Conservation (phyloP, 1,140 invertebrate species). For the Trichoplusia ni region DNA sequence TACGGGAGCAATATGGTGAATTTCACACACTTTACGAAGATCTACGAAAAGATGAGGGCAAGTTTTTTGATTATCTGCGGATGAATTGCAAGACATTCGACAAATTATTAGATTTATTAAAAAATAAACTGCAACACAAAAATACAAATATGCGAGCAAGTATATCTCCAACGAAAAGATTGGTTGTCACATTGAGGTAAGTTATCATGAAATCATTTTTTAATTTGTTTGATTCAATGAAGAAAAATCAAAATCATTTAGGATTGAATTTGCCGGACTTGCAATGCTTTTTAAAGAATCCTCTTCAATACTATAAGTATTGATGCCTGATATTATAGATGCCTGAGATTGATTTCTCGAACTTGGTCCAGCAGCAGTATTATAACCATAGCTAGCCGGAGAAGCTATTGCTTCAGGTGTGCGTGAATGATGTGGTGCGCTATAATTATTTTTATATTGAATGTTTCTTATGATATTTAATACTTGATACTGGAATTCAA, state of each 20-base stretch:
- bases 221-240: background rate
- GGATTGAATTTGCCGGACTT: background rate
- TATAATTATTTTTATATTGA: conserved; percentile 27
- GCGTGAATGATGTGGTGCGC: background rate
- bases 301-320: background rate
- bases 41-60: background rate
- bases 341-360: background rate
- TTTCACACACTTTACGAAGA: conserved; percentile 1
- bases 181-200: background rate
- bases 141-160: background rate
- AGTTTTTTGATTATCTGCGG: background rate
- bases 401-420: background rate
- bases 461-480: conserved; percentile 32
- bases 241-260: background rate
- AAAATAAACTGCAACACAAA: background rate
- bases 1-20: conserved; percentile 3
- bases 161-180: background rate
- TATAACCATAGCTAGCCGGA: background rate
- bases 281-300: background rate
- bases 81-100: background rate
- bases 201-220: background rate
- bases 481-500: conserved; percentile 36
- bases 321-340: background rate
- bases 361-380: background rate
- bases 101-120: background rate